These are phyloP conservation scores for Dendroctonus ponderosae DNA, from an alignment of 1,140 invertebrate genomes.

Conservation along the genomic window DNA sequence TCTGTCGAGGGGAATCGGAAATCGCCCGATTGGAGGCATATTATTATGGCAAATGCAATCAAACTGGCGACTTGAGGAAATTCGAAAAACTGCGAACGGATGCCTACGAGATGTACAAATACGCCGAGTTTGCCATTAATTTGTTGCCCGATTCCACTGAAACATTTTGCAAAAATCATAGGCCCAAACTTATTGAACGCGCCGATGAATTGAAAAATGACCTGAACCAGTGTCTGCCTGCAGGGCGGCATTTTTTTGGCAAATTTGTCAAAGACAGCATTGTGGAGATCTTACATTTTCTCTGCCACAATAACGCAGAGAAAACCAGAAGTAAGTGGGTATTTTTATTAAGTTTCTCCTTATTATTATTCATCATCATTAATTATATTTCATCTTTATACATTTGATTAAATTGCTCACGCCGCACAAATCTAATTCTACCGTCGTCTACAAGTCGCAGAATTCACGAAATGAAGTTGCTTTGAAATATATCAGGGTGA, in stretches of 20 bases:
- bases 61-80: not conserved
- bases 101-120: slow-evolving; percentile 27
- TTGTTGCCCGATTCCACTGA: slow-evolving; percentile 7
- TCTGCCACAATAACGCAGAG: slow-evolving; percentile 19
- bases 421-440: too few species aligned
- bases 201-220: slow-evolving; percentile 9
- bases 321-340: slow-evolving; percentile 16
- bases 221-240: slow-evolving; percentile 4
- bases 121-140: slow-evolving; percentile 12
- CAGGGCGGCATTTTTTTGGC: slow-evolving; percentile 6
- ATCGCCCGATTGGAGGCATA: slow-evolving; percentile 9
- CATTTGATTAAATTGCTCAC: too few species aligned
- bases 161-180: slow-evolving; percentile 8
- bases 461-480: too few species aligned
- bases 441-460: too few species aligned
- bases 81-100: slow-evolving; percentile 16
- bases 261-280: slow-evolving; percentile 12
- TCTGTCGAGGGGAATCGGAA: not conserved
- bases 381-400: too few species aligned
- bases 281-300: slow-evolving; percentile 15
- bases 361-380: too few species aligned
- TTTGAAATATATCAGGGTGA: too few species aligned
- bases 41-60: slow-evolving; percentile 23
- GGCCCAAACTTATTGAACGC: slow-evolving; percentile 10
- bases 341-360: too few species aligned